A percentile compares a stretch with the other conserved stretches of the same genome.
Conservation (phyloP, 2,888 invertebrate genomes). For the Oscheius sp. region DNA sequence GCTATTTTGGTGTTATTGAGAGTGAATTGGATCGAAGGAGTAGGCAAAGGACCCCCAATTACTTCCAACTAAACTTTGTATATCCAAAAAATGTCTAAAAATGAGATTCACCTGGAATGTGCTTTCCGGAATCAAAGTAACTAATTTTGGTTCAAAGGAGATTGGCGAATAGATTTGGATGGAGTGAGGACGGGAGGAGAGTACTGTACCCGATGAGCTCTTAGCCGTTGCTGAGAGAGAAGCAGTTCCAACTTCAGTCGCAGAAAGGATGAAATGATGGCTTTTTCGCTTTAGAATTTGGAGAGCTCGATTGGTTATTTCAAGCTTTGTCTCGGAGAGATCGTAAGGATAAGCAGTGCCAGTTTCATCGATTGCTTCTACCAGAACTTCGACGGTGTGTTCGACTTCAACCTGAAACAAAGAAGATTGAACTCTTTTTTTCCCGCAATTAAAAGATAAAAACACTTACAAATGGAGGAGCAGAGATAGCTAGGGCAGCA, state of each 20-base stretch:
- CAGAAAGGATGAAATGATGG: slow-evolving; percentile 40
- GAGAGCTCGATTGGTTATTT: slow-evolving; percentile 12
- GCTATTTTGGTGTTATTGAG: slow-evolving; percentile 55
- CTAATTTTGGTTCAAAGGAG: slow-evolving; percentile 49
- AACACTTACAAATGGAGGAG: slow-evolving; percentile 49
- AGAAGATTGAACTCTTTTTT: too few relatives aligned
- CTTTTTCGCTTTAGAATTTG: slow-evolving; percentile 31
- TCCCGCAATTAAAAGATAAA: neutral
- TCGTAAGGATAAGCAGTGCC: slow-evolving; percentile 35
- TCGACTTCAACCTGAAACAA: slow-evolving; percentile 48
- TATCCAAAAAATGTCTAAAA: neutral
- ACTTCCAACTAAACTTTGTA: slow-evolving; percentile 59
- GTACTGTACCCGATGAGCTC: slow-evolving; percentile 36
- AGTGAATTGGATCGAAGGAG: slow-evolving; percentile 51
- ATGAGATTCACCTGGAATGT: slow-evolving; percentile 48
- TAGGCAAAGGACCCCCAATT: slow-evolving; percentile 59
- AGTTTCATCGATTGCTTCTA: slow-evolving; percentile 56
- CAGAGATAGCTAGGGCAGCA: slow-evolving; percentile 49
- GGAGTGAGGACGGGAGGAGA: slow-evolving; percentile 40
- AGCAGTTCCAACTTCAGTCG: slow-evolving; percentile 40
- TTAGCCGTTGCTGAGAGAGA: slow-evolving; percentile 48
- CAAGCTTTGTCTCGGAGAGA: slow-evolving; percentile 24
- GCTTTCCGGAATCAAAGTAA: slow-evolving; percentile 60
- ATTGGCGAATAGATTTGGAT: slow-evolving; percentile 61
- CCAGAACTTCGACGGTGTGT: slow-evolving; percentile 38